Percentiles rank a stretch among this genome's conserved stretches.
phyloP scores from a whole-genome alignment of 2,113 vertebrate species.

The Prinia subflava region DNA sequence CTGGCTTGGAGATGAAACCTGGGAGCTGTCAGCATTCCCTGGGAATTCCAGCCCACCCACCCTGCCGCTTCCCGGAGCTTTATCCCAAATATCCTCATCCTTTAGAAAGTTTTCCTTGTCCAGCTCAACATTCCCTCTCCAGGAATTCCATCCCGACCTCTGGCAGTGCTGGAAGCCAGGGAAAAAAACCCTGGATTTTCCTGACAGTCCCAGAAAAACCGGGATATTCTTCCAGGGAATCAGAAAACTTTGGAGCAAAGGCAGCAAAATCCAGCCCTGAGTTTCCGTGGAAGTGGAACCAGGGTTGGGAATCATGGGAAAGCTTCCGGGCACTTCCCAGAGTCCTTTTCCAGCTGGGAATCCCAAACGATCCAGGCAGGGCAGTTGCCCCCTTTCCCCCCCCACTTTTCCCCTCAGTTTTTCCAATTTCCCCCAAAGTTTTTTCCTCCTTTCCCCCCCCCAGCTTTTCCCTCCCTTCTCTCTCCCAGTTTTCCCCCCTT shows the following conservation, averaged over 20 bases:
- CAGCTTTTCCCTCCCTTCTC: too few species aligned
- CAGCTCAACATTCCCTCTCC: neutral
- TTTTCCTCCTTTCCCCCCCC: too few species aligned
- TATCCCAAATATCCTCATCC: neutral
- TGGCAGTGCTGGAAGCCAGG: fast-evolving
- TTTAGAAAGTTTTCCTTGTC: neutral
- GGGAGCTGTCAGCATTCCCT: neutral
- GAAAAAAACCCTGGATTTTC: neutral
- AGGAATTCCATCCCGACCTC: fast-evolving
- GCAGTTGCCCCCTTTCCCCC: neutral
- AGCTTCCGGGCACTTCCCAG: fast-evolving
- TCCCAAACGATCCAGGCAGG: neutral
- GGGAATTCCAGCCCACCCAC: neutral
- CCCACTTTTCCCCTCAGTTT: too few species aligned
- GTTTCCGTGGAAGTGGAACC: neutral
- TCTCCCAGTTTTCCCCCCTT: too few species aligned
- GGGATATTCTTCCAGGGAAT: fast-evolving
- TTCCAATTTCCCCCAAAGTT: too few species aligned
- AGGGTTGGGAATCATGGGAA: neutral
- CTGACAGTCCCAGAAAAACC: fast-evolving
- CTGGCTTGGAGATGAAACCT: neutral
- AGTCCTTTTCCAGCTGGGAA: neutral
- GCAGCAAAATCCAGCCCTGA: neutral
- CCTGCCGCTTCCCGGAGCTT: fast-evolving
- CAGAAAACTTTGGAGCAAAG: neutral